Conservation (phyloP, 1,140 invertebrate species). For the Mylabris phalerata region DNA sequence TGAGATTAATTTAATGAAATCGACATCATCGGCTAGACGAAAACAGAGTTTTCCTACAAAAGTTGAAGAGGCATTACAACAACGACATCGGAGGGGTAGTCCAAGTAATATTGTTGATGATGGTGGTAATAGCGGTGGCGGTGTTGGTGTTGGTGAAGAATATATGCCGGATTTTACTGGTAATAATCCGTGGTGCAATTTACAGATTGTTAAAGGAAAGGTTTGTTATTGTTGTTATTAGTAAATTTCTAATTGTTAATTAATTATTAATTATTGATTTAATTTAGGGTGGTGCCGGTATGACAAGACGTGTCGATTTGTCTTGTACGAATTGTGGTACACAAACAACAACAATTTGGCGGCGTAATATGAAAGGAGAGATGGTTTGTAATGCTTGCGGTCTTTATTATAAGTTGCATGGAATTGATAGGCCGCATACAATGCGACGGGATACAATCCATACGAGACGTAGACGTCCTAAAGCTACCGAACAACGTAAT, state of each 20-base stretch:
- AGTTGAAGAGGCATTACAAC: slow-evolving; percentile 28
- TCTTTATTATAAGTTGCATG: slow-evolving; percentile 88
- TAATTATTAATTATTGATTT: background rate
- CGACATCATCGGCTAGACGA: slow-evolving; percentile 49
- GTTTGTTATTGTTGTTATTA: slow-evolving; percentile 11
- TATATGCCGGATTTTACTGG: slow-evolving; percentile 38
- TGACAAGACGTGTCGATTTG: slow-evolving; percentile 57
- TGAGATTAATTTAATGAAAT: background rate
- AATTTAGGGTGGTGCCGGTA: slow-evolving; percentile 26
- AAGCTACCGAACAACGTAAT: slow-evolving; percentile 39
- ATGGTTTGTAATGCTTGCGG: slow-evolving; percentile 95
- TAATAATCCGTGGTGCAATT: slow-evolving; percentile 39
- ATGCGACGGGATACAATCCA: slow-evolving; percentile 97
- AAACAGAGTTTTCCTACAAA: slow-evolving; percentile 69
- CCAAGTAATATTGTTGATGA: slow-evolving; percentile 3
- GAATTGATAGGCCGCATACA: slow-evolving; percentile 81
- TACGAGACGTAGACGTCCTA: slow-evolving; percentile 84
- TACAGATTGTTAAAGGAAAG: slow-evolving; percentile 35
- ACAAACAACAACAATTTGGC: slow-evolving; percentile 86
- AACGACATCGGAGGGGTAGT: slow-evolving; percentile 8
- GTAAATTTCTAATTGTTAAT: background rate
- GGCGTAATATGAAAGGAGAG: slow-evolving; percentile 80
- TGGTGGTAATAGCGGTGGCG: background rate
- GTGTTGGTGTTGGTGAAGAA: slow-evolving; percentile 20
- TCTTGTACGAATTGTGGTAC: slow-evolving; percentile 80